Conservation (phyloP, 1,140 invertebrate genomes). For the Spodoptera frugiperda region DNA sequence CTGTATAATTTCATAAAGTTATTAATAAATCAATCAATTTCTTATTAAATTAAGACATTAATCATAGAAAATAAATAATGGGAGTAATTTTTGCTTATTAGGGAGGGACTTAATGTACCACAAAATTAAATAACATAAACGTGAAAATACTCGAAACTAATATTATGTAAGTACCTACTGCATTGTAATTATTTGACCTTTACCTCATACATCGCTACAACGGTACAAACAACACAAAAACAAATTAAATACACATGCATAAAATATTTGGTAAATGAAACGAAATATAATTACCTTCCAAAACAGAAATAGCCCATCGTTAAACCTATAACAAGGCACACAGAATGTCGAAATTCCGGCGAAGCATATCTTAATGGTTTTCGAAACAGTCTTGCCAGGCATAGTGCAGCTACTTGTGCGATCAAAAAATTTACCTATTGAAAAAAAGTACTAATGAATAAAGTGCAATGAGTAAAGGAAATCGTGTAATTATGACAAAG, state of each 20-base stretch:
- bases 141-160: no score
- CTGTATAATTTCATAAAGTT: no score
- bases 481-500: conserved; percentile 27
- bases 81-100: no score
- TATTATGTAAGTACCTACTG: no score
- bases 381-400: conserved; percentile 91
- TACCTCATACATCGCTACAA: no score
- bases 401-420: conserved; percentile 92
- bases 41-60: no score
- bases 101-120: no score
- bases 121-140: no score
- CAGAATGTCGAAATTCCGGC: conserved; percentile 90
- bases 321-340: conserved; percentile 91
- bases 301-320: conserved; percentile 95
- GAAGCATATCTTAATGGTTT: conserved; percentile 90
- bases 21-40: no score
- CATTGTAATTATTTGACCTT: no score
- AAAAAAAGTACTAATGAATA: conserved; percentile 71
- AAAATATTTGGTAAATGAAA: conserved; percentile 34
- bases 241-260: conserved; percentile 4
- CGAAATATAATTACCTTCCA: conserved; percentile 88
- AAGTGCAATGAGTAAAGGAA: conserved; percentile 56
- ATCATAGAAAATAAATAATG: no score
- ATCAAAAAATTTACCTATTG: conserved; percentile 94
- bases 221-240: neutral